Evolutionary conservation across 2,888 invertebrate species (phyloP).

Genomic region (Cosmia pyralina): DNA sequence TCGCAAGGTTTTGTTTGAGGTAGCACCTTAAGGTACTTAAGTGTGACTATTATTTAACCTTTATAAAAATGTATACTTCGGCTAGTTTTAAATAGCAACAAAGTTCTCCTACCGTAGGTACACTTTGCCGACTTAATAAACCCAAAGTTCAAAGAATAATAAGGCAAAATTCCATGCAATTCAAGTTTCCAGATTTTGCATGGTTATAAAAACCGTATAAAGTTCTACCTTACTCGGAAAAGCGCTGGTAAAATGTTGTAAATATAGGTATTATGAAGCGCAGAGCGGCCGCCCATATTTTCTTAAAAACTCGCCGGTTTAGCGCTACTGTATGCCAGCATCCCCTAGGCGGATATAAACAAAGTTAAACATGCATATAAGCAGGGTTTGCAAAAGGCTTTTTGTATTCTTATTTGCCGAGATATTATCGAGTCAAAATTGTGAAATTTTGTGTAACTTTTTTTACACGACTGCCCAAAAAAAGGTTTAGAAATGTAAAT

Average conservation of each 20-base stretch:
- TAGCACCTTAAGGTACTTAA: not conserved
- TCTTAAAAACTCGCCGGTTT: not conserved
- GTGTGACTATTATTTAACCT: not conserved
- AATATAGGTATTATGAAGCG: not conserved
- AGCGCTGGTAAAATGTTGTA: not conserved
- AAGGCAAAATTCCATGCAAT: not conserved
- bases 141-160: not conserved
- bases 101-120: not conserved
- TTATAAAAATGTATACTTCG: not conserved
- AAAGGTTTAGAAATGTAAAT: no score
- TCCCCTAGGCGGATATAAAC: conserved; percentile 19
- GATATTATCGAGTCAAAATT: not conserved
- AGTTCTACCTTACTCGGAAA: not conserved
- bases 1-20: no score
- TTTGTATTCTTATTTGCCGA: not conserved
- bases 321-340: not conserved
- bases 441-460: not conserved
- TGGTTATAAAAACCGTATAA: not conserved
- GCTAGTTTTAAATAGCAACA: not conserved
- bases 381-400: not conserved
- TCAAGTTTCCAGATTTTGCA: not conserved
- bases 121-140: not conserved
- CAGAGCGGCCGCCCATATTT: conserved; percentile 6
- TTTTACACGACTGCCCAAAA: no score
- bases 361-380: conserved; percentile 5